Base-by-base conservation (phyloP, 2,797 vertebrate species). In the Rhinichthys osculus region DNA sequence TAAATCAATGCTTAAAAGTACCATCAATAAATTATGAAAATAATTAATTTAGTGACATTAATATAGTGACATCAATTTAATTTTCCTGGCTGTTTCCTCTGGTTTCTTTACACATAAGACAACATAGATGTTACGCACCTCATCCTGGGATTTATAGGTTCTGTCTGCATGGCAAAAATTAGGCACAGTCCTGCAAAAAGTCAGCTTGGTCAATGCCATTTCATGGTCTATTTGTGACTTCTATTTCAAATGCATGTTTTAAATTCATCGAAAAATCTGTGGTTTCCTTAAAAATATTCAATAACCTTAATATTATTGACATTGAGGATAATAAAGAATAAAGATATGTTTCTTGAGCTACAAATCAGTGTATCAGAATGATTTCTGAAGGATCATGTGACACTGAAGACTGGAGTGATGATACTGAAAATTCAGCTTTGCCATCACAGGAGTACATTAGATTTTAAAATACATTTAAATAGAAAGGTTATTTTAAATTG, bases 111-210 rank as follows among this genome's bases (percentile, higher is more conserved):
- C 7, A 47, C 23, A 74, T 66, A 42, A 78, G 30, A 66, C 30
- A 33, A 33, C 14, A 66, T 66, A 27, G 8, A 30, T 16, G 33
- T 82, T 71, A 62, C 95, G 95, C 90, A 99, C 98, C 91, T 96
- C 86, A 94, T 92, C 92, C 90, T 93, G 38, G 93, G 92, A 83
- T 90, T 91, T 0, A 97, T 81, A 21, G 94, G 84, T 91, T 94
- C 90, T 0, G 89, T 91, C 88, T 97, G 94, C 78, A 97, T 94
- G 59, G 95, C 92, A 84, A 96, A 97, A 85, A 99, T 93, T 74
- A 99, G 94, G 87, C 98, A 99, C 86, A 99, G 93, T 71, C 98
- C 98, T 99, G 93, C 16, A 80, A 89, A 8, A 85, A 17, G 73
- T 1, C 0, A 74, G 9, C 7, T 19, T 82, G 8, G 23, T 64